These are phyloP conservation scores for Protaetia brevitarsis DNA, from an alignment of 1,140 invertebrate genomes.

Conservation along the genomic window DNA sequence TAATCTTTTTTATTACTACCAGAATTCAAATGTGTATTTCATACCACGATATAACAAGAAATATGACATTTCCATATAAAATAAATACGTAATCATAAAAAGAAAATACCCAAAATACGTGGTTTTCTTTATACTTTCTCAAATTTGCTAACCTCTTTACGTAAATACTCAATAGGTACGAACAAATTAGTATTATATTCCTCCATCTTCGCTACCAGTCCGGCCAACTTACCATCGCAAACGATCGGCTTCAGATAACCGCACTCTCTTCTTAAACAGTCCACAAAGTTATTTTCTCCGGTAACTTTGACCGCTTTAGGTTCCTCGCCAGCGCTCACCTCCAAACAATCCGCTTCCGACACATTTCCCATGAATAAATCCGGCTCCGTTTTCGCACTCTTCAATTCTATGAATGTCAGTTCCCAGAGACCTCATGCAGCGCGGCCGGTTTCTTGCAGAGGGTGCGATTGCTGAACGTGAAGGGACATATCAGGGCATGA, in stretches of 20 bases:
- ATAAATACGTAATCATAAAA: too few species aligned
- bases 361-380: background rate
- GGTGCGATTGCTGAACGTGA: background rate
- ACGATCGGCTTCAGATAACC: background rate
- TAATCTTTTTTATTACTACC: too few species aligned
- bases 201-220: background rate
- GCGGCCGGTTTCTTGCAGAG: background rate
- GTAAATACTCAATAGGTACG: background rate
- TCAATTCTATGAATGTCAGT: background rate
- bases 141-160: background rate
- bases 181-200: background rate
- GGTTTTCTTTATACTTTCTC: too few species aligned
- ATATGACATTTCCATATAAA: too few species aligned
- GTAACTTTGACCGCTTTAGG: background rate
- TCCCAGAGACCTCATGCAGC: background rate
- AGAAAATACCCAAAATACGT: too few species aligned
- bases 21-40: too few species aligned
- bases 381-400: background rate
- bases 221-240: background rate
- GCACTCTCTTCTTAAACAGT: background rate
- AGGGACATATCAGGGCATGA: background rate
- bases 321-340: background rate
- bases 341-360: background rate
- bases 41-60: too few species aligned
- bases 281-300: background rate